Percentiles rank a stretch among this genome's conserved stretches.
These are phyloP conservation scores for Polyergus mexicanus DNA, from an alignment of 1,140 invertebrate genomes.

Conservation along the genomic window DNA sequence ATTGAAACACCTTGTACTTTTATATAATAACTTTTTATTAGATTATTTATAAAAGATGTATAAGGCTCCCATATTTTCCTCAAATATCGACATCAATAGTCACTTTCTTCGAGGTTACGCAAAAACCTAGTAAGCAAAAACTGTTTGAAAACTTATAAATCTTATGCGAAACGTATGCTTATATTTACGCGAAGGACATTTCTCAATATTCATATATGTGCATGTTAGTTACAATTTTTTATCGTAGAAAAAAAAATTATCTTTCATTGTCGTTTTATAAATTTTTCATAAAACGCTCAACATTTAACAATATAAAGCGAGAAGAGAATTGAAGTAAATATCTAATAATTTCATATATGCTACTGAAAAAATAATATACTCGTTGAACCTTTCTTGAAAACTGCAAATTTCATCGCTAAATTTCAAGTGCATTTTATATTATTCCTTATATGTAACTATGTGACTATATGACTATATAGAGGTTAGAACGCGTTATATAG, in stretches of 20 bases:
- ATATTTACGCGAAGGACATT: background rate
- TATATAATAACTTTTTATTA: no score
- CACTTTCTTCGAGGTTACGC: background rate
- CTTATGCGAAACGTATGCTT: slow-evolving; percentile 8
- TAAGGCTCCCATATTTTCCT: background rate
- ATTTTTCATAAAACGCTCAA: background rate
- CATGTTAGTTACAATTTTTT: background rate
- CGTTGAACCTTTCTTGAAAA: background rate
- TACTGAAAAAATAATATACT: background rate
- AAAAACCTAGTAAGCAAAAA: background rate
- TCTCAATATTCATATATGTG: background rate
- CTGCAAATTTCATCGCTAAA: background rate
- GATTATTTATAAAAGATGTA: background rate
- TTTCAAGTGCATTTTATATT: background rate
- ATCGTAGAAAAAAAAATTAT: background rate
- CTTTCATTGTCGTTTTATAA: background rate
- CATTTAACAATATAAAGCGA: background rate
- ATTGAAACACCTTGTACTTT: background rate
- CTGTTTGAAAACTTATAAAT: background rate
- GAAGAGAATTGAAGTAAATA: background rate
- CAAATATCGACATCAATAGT: background rate
- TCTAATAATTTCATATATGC: background rate
- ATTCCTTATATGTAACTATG: no score
- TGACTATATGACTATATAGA: no score
- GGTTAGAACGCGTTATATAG: no score